phyloP scores from a whole-genome alignment of 1,140 invertebrate genomes.

The Eriocheir sinensis region DNA sequence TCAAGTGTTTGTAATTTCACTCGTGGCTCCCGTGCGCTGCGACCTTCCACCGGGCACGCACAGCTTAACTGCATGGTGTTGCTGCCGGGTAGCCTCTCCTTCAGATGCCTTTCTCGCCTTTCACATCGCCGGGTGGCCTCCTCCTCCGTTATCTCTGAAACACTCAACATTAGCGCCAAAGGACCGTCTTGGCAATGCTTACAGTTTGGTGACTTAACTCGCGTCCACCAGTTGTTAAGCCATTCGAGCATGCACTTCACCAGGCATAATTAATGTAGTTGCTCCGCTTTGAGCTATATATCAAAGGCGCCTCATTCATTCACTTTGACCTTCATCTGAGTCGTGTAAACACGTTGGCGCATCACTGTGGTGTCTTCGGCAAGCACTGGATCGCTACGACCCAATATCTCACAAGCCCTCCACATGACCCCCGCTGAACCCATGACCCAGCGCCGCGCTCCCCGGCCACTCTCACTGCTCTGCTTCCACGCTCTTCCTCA shows the following conservation, averaged over 20 bases:
- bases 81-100: background rate
- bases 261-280: too few relatives aligned
- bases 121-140: too few relatives aligned
- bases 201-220: too few relatives aligned
- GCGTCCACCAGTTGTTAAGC: too few relatives aligned
- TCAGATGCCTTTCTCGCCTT: background rate
- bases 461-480: background rate
- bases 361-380: background rate
- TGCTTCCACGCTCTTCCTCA: too few relatives aligned
- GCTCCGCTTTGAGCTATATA: too few relatives aligned
- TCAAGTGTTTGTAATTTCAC: background rate
- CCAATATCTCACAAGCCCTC: background rate
- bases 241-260: too few relatives aligned
- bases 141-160: background rate
- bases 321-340: background rate
- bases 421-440: background rate
- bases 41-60: background rate
- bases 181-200: too few relatives aligned
- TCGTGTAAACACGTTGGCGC: background rate
- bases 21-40: background rate
- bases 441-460: background rate
- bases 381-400: background rate
- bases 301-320: too few relatives aligned
- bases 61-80: background rate
- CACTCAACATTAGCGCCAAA: background rate